Evolutionary conservation across 2,888 invertebrate species (phyloP), one percentile per base, ranked within the genome.

Genomic region (Nomada fabriciana): DNA sequence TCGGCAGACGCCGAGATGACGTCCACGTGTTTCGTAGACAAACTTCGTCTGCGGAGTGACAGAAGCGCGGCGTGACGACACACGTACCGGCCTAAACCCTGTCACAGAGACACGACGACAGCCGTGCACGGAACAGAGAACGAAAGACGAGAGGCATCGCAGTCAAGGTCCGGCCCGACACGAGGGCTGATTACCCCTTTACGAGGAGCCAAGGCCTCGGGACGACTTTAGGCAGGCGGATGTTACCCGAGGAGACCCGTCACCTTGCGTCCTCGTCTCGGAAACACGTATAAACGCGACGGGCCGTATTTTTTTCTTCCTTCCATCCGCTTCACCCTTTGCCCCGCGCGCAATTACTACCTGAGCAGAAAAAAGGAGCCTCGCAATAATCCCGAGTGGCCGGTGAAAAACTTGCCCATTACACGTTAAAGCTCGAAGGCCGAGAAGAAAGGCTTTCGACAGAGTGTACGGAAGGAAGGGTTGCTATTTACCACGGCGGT

Each of bases 101-200:
- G 83, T 76, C 86, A 83, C 87, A 82, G 85, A 84, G 87, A 80
- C 82, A 86, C 72, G 65, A 68, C 76, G 83, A 68, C 80, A 85
- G 80, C 84, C 84, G 80, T 82, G 82, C 81, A 83, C 83, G 85
- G 85, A 86, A 86, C 84, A 85, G 88, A 76, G 73, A 75, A 29
- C 59, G 63, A 57, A 79, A 57, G 80, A 78, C 53, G 83, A 79
- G 82, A 72, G 68, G 75, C 91, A 91, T 93, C 91, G 88, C 78
- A 87, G 89, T 86, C 92, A 92, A 93, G 92, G 93, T 90, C 91
- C 89, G 87, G 79, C 83, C 83, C 81, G 85, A 87, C 52, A 65
- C 87, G 86, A 91, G 91, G 92, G 91, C 91, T 92, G 93, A 93
- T 94, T 93, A 94, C 94, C 94, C 94, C 94, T 94, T 94, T 93